Evolutionary conservation across 2,888 invertebrate genomes (phyloP).

Genomic region (Tillus elongatus): DNA sequence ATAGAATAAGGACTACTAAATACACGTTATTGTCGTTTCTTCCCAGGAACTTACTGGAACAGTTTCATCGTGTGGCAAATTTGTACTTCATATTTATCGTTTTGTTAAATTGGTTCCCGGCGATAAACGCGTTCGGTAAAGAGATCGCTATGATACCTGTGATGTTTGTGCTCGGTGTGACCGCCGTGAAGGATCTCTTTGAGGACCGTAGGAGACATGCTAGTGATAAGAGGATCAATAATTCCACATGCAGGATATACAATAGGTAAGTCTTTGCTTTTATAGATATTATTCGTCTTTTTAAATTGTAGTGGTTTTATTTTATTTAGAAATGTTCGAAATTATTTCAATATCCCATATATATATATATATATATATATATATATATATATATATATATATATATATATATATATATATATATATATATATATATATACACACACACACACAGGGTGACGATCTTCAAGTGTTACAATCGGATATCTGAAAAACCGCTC

Average conservation of each 20-base stretch:
- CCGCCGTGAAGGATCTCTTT: constrained; percentile 89
- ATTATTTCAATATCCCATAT: too few species aligned
- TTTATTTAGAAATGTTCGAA: too few species aligned
- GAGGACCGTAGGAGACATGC: constrained; percentile 83
- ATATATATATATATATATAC: too few species aligned
- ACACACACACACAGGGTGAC: too few species aligned
- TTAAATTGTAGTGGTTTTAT: too few species aligned
- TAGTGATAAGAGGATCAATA: constrained; percentile 91
- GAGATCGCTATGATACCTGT: constrained; percentile 94
- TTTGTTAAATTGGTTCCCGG: constrained; percentile 90
- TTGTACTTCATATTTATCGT: constrained; percentile 96
- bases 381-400: too few species aligned
- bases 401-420: too few species aligned
- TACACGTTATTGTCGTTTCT: constrained; percentile 89
- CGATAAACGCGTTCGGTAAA: constrained; percentile 90
- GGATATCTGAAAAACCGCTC: too few species aligned
- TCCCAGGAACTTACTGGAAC: constrained; percentile 92
- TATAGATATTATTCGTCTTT: background rate
- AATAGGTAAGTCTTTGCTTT: constrained; percentile 61
- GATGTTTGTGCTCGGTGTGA: constrained; percentile 87
- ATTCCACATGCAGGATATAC: constrained; percentile 84
- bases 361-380: too few species aligned
- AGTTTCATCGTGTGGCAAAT: constrained; percentile 96
- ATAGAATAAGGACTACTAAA: constrained; percentile 88
- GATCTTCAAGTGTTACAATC: too few species aligned